Evolutionary conservation across 2,113 vertebrate genomes (phyloP).

Genomic region (Ammospiza caudacuta): DNA sequence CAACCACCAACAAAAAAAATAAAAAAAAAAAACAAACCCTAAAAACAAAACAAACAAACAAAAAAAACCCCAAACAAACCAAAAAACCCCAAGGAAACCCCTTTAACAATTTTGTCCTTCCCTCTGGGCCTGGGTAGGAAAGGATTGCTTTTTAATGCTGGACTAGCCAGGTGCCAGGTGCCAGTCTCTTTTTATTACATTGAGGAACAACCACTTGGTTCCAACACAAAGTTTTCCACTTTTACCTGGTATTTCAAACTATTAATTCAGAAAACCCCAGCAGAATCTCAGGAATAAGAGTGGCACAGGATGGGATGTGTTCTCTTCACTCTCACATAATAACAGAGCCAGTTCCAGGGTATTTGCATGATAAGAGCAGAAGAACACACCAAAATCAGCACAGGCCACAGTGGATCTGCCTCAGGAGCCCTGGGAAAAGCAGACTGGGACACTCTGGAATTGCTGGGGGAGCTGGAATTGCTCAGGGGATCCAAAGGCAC

Average conservation of each 20-base stretch:
- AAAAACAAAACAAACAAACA: too few species aligned
- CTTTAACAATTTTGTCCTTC: not conserved
- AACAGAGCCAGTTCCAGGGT: not conserved
- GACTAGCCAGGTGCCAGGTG: not conserved
- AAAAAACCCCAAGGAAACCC: not conserved
- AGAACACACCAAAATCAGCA: not conserved
- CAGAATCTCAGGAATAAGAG: not conserved
- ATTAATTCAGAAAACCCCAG: not conserved
- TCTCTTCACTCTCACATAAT: not conserved
- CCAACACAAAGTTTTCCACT: not conserved
- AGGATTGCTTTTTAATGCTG: not conserved
- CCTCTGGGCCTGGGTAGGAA: not conserved
- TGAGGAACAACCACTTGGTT: not conserved
- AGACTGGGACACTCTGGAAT: not conserved
- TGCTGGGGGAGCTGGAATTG: not conserved
- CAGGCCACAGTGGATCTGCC: not conserved
- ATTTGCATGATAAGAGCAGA: not conserved
- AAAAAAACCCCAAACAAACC: too few species aligned
- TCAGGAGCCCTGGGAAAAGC: not conserved
- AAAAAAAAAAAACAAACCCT: not conserved
- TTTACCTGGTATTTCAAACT: not conserved
- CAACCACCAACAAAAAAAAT: not conserved
- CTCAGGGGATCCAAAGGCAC: not conserved
- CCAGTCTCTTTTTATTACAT: not conserved
- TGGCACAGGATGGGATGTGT: not conserved